Base-by-base conservation (phyloP, 2,888 invertebrate species). In the Caenorhabditis sp. region DNA sequence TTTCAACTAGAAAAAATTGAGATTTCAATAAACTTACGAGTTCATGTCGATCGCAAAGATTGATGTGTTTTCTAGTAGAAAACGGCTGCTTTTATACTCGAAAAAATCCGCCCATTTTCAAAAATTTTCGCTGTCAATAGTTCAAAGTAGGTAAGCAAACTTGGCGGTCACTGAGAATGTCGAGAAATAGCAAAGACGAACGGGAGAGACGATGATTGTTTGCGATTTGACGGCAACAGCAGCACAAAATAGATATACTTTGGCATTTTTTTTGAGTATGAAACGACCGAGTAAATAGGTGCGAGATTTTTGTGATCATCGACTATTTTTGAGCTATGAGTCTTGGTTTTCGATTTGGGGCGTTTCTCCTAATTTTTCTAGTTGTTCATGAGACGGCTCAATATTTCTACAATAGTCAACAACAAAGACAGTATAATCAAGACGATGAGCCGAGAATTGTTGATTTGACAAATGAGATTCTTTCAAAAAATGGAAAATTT, bases 11-110 rank as follows among this genome's bases (percentile, higher is more conserved):
- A 27, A n/a, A 60, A 26, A 21, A 5, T 43, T 4, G 31, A 37
- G 1, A 57, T 27, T 12, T 23, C 31, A 14, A 10, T 19, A 50
- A 43, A 69, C 74, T 66, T 54, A 77, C 67, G 64, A 58, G 60
- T 70, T 69, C 70, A 70, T 70, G 51, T 51, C 51, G 51, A 51
- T 51, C 19, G 51, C 5, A 8, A 21, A 21, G 19, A 23, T 51
- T 23, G 51, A 51, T 51, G 23, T 3, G 4, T 19, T 51, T 12
- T 23, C 19, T 21, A 19, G 14, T 17, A 43, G 17, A 43, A 36
- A 43, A 10, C 43, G 3, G 6, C 10, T 43, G 23, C n/a, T 23
- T 51, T 23, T 51, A 51, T 23, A 51, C 51, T 23, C n/a, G 8
- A 4, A 51, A 17, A 21, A 10, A 17, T 21, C 51, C 51, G 51